Evolutionary conservation across 2,113 vertebrate genomes (phyloP), one percentile per base, ranked within the genome.

Genomic region (Protomyctophum bolini): DNA sequence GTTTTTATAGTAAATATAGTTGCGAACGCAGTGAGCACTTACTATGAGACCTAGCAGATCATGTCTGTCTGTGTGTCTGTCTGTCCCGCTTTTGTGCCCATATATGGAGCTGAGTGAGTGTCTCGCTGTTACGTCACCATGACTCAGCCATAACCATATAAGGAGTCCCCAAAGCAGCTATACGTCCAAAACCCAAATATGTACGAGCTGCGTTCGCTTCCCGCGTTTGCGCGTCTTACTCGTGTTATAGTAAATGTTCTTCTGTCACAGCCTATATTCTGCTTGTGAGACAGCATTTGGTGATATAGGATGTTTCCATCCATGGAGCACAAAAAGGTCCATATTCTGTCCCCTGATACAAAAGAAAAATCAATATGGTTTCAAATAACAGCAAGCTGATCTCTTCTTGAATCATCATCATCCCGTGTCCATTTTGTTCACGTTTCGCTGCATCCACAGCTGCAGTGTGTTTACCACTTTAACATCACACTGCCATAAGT

Each of bases 341-440:
- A 79, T 21, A 60, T 12, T 66, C 66, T 41, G 33, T 66, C 49
- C 65, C 66, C 52, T 48, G 48, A 63, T 49, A 50, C 48, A 7
- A 11, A 45, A 29, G 33, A 12, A 63, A 66, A 76, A 88, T 87
- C 81, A 67, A 88, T 89, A 77, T 4, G 0, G 66, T 75, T 58
- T 84, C 84, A 68, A 67, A 86, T 83, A 71, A 71, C 85, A 78
- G 60, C 82, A 84, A 83, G 56, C 47, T 59, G 79, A 84, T 72
- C 74, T 1, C 2, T 45, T 58, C n/a, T 28, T 21, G 14, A 9
- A 14, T 41, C 50, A 57, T 58, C 51, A 73, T 15, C 47, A 58
- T 29, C 33, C 2, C 33, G 11, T 46, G 28, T 28, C 63, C 7
- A 29, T 11, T 63, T 61, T 50, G 55, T 56, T 54, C 21, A 50